A percentile compares a stretch with the other conserved stretches of the same genome.
Conservation (phyloP, 2,888 invertebrate genomes). For the Tipula confusa region DNA sequence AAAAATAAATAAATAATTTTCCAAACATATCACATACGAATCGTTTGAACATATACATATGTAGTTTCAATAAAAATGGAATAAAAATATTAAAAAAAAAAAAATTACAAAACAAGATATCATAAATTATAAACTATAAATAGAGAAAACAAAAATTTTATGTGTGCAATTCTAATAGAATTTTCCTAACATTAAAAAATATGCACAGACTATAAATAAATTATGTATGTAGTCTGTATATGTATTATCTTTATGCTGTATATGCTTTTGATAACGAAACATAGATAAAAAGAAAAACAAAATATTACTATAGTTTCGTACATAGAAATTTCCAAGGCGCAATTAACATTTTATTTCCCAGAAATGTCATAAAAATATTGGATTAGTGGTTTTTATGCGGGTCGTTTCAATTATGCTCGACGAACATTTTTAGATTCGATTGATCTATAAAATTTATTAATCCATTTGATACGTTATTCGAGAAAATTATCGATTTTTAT, state of each 20-base stretch:
- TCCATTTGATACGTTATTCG: too few relatives aligned
- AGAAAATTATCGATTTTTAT: too few relatives aligned
- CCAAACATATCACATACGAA: conserved; percentile 15
- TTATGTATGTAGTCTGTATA: neutral
- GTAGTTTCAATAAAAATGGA: conserved; percentile 16
- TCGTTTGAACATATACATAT: too few relatives aligned
- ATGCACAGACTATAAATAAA: neutral
- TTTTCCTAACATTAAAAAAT: neutral
- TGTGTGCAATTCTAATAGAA: conserved; percentile 20
- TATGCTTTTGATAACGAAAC: neutral
- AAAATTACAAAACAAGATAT: conserved; percentile 8
- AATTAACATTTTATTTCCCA: neutral
- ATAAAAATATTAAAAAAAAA: conserved; percentile 14
- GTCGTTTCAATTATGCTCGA: too few relatives aligned
- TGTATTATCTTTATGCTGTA: neutral
- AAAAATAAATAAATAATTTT: conserved; percentile 16
- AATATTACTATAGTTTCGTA: neutral
- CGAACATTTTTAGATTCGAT: too few relatives aligned
- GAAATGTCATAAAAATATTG: neutral
- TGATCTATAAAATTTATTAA: too few relatives aligned
- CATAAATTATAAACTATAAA: conserved; percentile 9
- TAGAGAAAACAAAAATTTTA: neutral
- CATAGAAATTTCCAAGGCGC: neutral
- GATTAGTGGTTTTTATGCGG: neutral
- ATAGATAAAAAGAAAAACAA: neutral